Base-by-base conservation (phyloP, 2,888 invertebrate species). In the Ochropacha duplaris region DNA sequence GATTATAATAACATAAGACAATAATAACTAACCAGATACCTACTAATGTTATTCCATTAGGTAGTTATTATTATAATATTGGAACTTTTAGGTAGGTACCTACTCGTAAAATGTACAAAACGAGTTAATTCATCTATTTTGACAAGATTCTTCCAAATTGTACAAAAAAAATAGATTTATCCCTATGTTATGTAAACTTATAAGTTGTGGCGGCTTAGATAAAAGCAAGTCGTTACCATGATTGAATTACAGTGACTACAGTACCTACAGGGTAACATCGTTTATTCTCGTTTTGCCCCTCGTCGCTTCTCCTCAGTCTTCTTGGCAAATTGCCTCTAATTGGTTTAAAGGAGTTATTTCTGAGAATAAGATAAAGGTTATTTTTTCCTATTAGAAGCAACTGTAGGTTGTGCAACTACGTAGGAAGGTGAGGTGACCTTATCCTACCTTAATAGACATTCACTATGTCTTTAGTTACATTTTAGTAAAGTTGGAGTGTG, bases 301-400 rank as follows among this genome's bases (percentile, higher is more conserved):
- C 44, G 19, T 52, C 19, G 31, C 19, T 52, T 52, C n/a, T 44
- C 44, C n/a, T 44, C 44, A 44, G 44, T 19, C 14, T 19, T 44
- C 31, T 31, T 19, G 19, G 52, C 4, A 16, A 31, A 52, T 19
- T 50, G 28, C 31, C 6, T 31, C 52, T 19, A 52, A 52, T 52
- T 52, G 52, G 19, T 31, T 52, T 52, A 52, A 22, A 52, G 22
- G 52, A 52, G 52, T 52, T 52, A 31, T 16, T 50, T 19, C 16
- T 8, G 9, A 44, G 39, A 44, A 8, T 44, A 36, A 36, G 8
- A 36, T n/a, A 19, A 5, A n/a, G 16, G 1, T 44, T 44, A 9
- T 19, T 19, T 44, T 19, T 44, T 9, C 14, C 19, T 19, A 44
- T 44, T 19, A 19, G 19, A 19, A 44, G 44, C 19, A 2, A 44